These are phyloP conservation scores for Ibycter americanus DNA, from an alignment of 2,797 vertebrate species.

Conservation along the genomic window DNA sequence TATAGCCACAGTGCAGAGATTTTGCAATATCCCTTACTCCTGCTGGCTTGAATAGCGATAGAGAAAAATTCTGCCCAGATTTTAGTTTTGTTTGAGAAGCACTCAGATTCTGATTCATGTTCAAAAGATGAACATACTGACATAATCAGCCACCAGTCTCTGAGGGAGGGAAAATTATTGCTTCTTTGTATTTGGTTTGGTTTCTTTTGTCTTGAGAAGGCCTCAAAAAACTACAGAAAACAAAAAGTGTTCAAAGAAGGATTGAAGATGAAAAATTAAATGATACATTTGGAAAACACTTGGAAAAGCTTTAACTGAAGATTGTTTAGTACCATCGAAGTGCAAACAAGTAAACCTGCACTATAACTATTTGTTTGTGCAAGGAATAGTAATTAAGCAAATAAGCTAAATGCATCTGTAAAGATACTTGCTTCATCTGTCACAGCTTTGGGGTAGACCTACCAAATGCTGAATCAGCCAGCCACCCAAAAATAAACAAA, in stretches of 20 bases:
- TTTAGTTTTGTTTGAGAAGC: not conserved
- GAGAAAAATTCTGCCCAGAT: not conserved
- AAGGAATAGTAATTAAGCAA: not conserved
- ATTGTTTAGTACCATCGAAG: not conserved
- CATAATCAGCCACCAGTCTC: not conserved
- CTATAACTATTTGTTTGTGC: not conserved
- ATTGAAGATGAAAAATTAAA: not conserved
- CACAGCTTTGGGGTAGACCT: not conserved
- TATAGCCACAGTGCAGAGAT: not conserved
- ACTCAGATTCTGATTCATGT: not conserved
- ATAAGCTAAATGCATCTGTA: not conserved
- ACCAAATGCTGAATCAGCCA: not conserved
- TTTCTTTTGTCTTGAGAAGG: not conserved
- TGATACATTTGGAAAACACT: not conserved
- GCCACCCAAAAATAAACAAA: not conserved
- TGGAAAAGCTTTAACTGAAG: not conserved
- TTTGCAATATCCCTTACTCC: not conserved
- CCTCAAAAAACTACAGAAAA: not conserved
- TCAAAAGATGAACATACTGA: not conserved
- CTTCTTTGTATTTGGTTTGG: not conserved
- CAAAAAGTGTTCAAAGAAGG: not conserved
- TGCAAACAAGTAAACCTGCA: not conserved
- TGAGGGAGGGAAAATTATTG: not conserved
- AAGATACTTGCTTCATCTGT: not conserved
- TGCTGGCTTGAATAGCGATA: not conserved